A percentile compares a stretch with the other conserved stretches of the same genome.
These are phyloP conservation scores for Perithous albicinctus DNA, from an alignment of 2,888 invertebrate species.

Conservation along the genomic window DNA sequence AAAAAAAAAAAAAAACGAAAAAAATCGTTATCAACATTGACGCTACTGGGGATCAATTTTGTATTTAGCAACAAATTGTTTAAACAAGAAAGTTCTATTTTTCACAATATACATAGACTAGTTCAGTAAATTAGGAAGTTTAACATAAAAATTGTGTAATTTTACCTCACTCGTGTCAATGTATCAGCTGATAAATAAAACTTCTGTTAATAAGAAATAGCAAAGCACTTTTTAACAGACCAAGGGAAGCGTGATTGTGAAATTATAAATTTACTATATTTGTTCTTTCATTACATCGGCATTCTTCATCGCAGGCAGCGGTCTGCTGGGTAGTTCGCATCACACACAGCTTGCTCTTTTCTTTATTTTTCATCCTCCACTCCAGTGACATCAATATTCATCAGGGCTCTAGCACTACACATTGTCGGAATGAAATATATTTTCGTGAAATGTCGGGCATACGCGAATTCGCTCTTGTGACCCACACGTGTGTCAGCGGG, in stretches of 20 bases:
- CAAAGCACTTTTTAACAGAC: too few species aligned
- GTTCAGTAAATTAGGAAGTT: too few species aligned
- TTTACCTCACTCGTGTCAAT: too few species aligned
- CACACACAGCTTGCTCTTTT: neutral
- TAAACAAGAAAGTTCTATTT: neutral
- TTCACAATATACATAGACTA: too few species aligned
- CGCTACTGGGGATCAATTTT: neutral
- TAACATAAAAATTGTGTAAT: too few species aligned
- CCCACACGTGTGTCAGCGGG: neutral
- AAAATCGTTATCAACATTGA: neutral
- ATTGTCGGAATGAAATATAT: constrained; percentile 33
- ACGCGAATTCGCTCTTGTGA: constrained; percentile 25
- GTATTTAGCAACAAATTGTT: neutral
- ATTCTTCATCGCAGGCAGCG: neutral
- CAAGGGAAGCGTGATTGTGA: neutral
- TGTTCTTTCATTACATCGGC: neutral
- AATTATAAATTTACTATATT: neutral
- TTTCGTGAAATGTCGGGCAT: constrained; percentile 29
- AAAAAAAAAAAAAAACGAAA: too few species aligned
- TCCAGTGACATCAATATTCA: constrained; percentile 29
- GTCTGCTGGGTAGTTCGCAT: neutral
- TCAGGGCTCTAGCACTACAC: neutral
- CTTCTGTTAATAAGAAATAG: too few species aligned
- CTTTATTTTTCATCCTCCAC: neutral
- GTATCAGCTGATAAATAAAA: too few species aligned